phyloP scores from a whole-genome alignment of 1,140 invertebrate species.

The Araneus ventricosus region DNA sequence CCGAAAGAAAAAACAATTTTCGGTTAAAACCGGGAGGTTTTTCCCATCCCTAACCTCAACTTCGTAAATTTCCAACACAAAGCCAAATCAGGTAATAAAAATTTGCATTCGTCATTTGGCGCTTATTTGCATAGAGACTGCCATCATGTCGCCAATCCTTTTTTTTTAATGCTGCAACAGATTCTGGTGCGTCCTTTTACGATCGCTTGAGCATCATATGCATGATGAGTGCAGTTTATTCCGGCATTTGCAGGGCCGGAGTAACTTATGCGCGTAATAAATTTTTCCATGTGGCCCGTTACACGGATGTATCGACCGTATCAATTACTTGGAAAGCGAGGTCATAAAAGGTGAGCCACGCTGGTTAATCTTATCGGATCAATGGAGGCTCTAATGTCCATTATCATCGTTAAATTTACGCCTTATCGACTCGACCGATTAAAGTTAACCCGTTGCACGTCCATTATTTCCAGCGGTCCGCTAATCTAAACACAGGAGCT shows the following conservation, averaged over 20 bases:
- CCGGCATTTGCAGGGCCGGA: not conserved
- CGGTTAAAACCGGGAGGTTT: too few relatives aligned
- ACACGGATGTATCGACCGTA: slow-evolving; percentile 31
- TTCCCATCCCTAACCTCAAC: too few relatives aligned
- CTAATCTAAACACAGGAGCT: not conserved
- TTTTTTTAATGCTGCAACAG: not conserved
- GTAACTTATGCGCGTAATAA: slow-evolving; percentile 20
- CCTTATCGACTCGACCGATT: slow-evolving; percentile 43
- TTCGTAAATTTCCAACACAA: not conserved
- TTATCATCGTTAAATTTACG: slow-evolving; percentile 54
- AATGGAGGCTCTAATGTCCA: slow-evolving; percentile 53
- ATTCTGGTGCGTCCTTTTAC: not conserved
- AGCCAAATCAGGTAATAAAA: not conserved
- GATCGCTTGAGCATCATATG: not conserved
- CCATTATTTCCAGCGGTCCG: slow-evolving; percentile 10
- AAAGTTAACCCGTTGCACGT: slow-evolving; percentile 37
- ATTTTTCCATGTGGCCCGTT: slow-evolving; percentile 21
- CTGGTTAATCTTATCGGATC: slow-evolving; percentile 52
- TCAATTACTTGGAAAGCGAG: slow-evolving; percentile 49
- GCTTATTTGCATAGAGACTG: not conserved
- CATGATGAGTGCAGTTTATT: slow-evolving; percentile 1
- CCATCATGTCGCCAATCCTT: not conserved
- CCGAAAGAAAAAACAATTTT: too few relatives aligned
- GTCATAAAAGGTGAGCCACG: slow-evolving; percentile 39
- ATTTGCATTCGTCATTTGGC: not conserved